Percentiles rank a stretch among this genome's conserved stretches.
Conservation (phyloP, 2,113 vertebrate species). For the Pyxicephalus adspersus region DNA sequence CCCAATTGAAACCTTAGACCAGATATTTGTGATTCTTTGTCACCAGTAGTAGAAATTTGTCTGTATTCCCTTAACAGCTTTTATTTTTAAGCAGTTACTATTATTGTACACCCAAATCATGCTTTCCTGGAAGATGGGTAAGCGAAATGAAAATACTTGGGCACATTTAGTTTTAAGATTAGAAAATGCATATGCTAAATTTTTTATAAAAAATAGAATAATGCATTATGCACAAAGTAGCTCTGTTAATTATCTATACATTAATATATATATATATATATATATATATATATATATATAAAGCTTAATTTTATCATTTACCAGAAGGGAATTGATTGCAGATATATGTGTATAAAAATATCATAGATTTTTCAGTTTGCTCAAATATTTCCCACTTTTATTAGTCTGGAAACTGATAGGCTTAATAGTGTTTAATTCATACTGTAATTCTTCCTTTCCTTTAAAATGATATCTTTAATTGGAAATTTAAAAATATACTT, state of each 20-base stretch:
- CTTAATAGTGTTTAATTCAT: not conserved
- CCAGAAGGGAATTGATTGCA: conserved; percentile 17
- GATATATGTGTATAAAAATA: not conserved
- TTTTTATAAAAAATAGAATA: not conserved
- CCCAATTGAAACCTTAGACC: too few species aligned
- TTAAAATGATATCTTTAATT: conserved; percentile 1
- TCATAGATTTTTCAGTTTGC: conserved; percentile 31
- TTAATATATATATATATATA: not conserved
- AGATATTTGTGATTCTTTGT: too few species aligned
- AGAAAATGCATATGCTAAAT: not conserved
- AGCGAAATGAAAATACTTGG: not conserved
- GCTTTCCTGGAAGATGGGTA: conserved; percentile 22
- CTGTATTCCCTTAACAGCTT: not conserved
- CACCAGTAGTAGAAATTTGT: too few species aligned
- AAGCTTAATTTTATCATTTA: conserved; percentile 12
- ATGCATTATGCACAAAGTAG: not conserved
- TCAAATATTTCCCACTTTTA: conserved; percentile 23
- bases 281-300: not conserved
- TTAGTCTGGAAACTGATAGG: conserved; percentile 6
- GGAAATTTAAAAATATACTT: not conserved
- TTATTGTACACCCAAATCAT: not conserved
- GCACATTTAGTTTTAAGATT: not conserved
- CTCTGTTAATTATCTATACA: not conserved
- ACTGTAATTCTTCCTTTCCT: too few species aligned
- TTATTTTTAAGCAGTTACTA: not conserved